Conservation (phyloP, 1,140 invertebrate genomes). For the Acromyrmex heyeri region DNA sequence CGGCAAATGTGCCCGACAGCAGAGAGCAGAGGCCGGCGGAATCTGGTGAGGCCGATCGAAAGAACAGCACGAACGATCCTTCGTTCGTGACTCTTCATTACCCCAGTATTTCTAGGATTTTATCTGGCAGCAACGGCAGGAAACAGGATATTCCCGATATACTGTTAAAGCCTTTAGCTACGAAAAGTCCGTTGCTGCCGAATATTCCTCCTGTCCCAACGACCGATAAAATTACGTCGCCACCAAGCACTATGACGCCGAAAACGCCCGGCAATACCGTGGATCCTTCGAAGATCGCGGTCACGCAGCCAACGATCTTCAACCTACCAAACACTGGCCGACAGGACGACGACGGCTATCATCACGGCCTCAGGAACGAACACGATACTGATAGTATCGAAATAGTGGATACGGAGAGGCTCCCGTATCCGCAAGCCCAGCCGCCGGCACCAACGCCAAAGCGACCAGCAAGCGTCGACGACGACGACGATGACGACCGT, state of each 20-base stretch:
- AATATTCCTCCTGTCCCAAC: constrained; percentile 74
- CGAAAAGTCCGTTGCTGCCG: constrained; percentile 85
- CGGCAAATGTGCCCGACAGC: constrained; percentile 87
- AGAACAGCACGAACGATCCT: constrained; percentile 85
- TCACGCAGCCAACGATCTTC: constrained; percentile 83
- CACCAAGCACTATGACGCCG: constrained; percentile 42
- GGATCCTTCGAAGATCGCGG: constrained; percentile 65
- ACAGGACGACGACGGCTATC: constrained; percentile 74
- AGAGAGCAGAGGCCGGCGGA: constrained; percentile 82
- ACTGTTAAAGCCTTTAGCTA: constrained; percentile 89
- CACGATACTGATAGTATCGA: constrained; percentile 81
- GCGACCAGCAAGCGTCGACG: constrained; percentile 74
- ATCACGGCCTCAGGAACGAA: constrained; percentile 76
- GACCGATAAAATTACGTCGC: constrained; percentile 74
- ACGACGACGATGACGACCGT: constrained; percentile 66
- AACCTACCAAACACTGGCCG: constrained; percentile 82
- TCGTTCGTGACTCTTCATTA: constrained; percentile 89
- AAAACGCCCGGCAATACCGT: constrained; percentile 47
- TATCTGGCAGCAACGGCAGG: constrained; percentile 93
- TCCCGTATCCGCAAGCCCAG: constrained; percentile 82
- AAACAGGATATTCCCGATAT: constrained; percentile 93
- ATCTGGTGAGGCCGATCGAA: constrained; percentile 75
- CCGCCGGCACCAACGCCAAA: constrained; percentile 80
- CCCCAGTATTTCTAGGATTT: constrained; percentile 92
- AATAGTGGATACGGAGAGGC: constrained; percentile 81